These are phyloP conservation scores for Ahaetulla prasina DNA, from an alignment of 2,113 vertebrate species.

Conservation along the genomic window DNA sequence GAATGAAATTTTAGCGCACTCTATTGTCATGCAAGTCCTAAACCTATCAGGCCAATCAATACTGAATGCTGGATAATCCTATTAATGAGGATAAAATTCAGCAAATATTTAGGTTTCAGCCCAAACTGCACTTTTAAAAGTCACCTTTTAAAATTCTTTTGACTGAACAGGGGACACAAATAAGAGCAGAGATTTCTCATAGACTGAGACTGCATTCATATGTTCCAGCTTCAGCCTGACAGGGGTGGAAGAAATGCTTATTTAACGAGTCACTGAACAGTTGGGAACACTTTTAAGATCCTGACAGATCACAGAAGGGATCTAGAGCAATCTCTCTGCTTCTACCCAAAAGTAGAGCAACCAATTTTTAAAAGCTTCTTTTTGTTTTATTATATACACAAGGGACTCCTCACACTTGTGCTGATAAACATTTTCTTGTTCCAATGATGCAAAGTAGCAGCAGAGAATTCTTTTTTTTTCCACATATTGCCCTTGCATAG, in stretches of 20 bases:
- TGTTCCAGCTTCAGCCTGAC: not conserved
- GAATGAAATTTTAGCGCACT: not conserved
- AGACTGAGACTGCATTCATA: not conserved
- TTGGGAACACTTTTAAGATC: not conserved
- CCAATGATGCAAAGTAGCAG: not conserved
- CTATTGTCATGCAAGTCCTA: constrained; percentile 14
- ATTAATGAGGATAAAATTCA: not conserved
- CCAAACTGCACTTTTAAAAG: not conserved
- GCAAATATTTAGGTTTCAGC: not conserved
- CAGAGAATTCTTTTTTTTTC: not conserved
- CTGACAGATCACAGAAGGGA: not conserved
- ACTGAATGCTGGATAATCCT: not conserved
- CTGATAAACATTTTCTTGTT: not conserved
- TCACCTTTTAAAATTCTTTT: not conserved
- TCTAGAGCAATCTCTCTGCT: not conserved
- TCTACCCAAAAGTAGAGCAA: not conserved
- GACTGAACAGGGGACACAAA: not conserved
- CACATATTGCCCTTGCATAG: not conserved
- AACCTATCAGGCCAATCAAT: not conserved
- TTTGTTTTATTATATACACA: not conserved
- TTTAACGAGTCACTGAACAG: not conserved
- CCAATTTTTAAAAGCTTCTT: not conserved
- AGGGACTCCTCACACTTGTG: not conserved
- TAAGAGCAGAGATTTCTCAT: not conserved
- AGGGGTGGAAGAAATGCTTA: not conserved